phyloP scores from a whole-genome alignment of 1,140 invertebrate species.

The Pseudomyrmex pallidus region DNA sequence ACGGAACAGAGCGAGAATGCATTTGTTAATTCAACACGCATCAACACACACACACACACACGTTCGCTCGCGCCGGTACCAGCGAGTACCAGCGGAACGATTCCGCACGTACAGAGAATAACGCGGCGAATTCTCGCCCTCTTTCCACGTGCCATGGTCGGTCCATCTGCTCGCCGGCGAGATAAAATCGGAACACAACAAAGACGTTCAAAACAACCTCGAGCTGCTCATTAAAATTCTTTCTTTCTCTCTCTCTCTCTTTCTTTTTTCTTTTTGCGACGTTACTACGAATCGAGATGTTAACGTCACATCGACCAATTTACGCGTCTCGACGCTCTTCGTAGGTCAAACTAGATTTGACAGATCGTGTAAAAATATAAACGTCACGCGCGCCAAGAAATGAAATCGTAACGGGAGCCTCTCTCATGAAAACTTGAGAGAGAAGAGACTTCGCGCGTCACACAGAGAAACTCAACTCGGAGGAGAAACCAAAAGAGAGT shows the following conservation, averaged over 20 bases:
- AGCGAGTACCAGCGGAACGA: conserved; percentile 57
- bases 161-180: background rate
- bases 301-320: no score
- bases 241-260: no score
- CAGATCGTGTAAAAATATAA: no score
- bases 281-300: no score
- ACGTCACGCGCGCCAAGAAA: no score
- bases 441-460: conserved; percentile 12
- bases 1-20: conserved; percentile 47
- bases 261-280: no score
- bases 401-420: background rate
- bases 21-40: conserved; percentile 57
- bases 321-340: no score
- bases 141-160: conserved; percentile 15
- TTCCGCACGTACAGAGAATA: conserved; percentile 17
- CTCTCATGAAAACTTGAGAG: conserved; percentile 1
- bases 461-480: conserved; percentile 72
- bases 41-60: conserved; percentile 38
- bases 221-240: no score
- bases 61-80: conserved; percentile 43
- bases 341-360: no score
- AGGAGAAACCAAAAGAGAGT: conserved; percentile 77
- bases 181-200: background rate
- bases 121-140: conserved; percentile 34
- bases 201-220: background rate